Conservation (phyloP, 2,888 invertebrate genomes). For the Linnaemya tessellans region DNA sequence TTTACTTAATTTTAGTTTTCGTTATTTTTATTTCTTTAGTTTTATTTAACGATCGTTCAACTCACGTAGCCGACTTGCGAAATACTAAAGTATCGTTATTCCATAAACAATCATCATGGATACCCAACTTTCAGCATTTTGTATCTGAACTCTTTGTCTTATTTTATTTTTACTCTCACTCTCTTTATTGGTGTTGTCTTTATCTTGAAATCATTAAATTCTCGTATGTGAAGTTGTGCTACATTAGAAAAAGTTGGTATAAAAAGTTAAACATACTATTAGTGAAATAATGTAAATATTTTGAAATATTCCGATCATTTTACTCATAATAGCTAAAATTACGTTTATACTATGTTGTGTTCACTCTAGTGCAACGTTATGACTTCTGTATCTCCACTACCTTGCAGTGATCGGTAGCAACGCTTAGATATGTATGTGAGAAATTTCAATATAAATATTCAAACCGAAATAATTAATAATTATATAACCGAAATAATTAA, state of each 20-base stretch:
- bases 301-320: too few relatives aligned
- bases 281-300: not conserved
- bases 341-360: too few relatives aligned
- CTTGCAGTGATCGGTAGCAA: too few relatives aligned
- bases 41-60: constrained; percentile 62
- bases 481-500: too few relatives aligned
- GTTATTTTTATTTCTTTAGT: constrained; percentile 41
- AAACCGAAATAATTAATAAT: too few relatives aligned
- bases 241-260: not conserved
- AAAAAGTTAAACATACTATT: not conserved
- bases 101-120: constrained; percentile 47
- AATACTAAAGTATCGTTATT: constrained; percentile 63
- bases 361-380: too few relatives aligned
- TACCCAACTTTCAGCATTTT: constrained; percentile 41
- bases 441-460: too few relatives aligned
- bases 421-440: too few relatives aligned
- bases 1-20: constrained; percentile 31
- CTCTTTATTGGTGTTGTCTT: constrained; percentile 56
- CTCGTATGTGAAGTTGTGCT: constrained; percentile 30
- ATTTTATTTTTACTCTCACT: constrained; percentile 59
- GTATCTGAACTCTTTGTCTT: constrained; percentile 49
- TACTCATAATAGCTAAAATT: too few relatives aligned
- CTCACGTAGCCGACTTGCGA: constrained; percentile 67
- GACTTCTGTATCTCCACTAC: too few relatives aligned
- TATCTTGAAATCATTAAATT: constrained; percentile 59